A percentile compares a stretch with the other conserved stretches of the same genome.
Conservation (phyloP, 2,113 vertebrate species). For the Morone chrysops region DNA sequence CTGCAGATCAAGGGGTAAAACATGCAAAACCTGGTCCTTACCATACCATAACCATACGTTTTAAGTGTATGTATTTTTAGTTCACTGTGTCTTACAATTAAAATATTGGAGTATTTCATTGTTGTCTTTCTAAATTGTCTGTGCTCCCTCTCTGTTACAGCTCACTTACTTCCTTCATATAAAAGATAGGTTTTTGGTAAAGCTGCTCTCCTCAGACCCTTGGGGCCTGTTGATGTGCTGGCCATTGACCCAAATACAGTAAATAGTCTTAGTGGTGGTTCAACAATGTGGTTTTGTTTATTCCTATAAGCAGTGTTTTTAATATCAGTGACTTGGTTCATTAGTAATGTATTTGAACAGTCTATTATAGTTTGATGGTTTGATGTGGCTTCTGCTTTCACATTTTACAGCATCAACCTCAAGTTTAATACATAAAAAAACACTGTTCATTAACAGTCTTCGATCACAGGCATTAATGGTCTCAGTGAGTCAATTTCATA, state of each 20-base stretch:
- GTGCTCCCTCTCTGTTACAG: conserved; percentile 28
- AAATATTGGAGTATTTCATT: conserved; percentile 15
- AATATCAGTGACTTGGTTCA: conserved; percentile 15
- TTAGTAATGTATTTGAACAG: not conserved
- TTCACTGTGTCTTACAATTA: not conserved
- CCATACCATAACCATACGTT: not conserved
- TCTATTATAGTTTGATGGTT: not conserved
- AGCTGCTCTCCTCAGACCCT: conserved; percentile 33
- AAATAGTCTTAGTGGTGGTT: conserved; percentile 12
- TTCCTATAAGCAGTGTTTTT: conserved; percentile 20
- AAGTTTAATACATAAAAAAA: not conserved
- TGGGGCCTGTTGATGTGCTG: conserved; percentile 27
- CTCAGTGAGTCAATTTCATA: conserved; percentile 10
- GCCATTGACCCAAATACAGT: conserved; percentile 30
- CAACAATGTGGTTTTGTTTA: conserved; percentile 16
- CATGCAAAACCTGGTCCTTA: not conserved
- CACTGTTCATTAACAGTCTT: not conserved
- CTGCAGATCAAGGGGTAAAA: not conserved
- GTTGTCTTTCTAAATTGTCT: conserved; percentile 1
- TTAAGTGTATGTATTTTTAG: conserved; percentile 11
- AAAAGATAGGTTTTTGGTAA: conserved; percentile 50
- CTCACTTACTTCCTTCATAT: conserved; percentile 48
- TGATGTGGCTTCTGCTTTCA: not conserved
- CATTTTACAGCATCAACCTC: not conserved
- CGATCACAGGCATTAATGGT: not conserved